A percentile compares a stretch with the other conserved stretches of the same genome.
These are phyloP conservation scores for Oscheius sp. DNA, from an alignment of 2,888 invertebrate genomes.

Conservation along the genomic window DNA sequence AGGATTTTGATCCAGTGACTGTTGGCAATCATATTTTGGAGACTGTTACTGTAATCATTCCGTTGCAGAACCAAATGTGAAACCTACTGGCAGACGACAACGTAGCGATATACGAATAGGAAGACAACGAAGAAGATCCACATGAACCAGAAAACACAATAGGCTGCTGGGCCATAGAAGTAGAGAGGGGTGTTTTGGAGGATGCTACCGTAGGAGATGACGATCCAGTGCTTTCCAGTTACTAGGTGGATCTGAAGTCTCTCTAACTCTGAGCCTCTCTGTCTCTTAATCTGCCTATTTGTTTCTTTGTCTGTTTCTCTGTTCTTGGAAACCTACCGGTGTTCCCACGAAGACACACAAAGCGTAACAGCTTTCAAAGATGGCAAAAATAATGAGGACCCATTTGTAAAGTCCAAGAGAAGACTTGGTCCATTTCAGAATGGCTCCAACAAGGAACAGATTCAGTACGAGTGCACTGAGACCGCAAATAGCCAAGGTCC, in stretches of 20 bases:
- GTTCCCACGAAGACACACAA: slow-evolving; percentile 2
- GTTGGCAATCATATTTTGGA: not conserved
- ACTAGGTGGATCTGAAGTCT: slow-evolving; percentile 10
- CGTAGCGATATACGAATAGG: slow-evolving; percentile 7
- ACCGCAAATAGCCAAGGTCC: not conserved
- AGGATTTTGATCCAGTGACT: not conserved
- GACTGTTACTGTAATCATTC: not conserved
- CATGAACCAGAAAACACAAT: not conserved
- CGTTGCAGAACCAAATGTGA: not conserved
- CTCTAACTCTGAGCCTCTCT: not conserved
- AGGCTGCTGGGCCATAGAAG: not conserved
- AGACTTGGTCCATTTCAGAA: not conserved
- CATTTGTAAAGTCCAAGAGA: slow-evolving; percentile 10
- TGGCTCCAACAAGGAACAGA: not conserved
- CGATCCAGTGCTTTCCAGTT: slow-evolving; percentile 3
- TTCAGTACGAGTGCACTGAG: not conserved
- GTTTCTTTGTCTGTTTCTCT: slow-evolving; percentile 1
- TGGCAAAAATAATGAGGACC: slow-evolving; percentile 1
- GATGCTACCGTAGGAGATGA: slow-evolving; percentile 3
- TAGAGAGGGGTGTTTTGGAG: not conserved
- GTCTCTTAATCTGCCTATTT: no score
- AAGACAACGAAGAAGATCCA: slow-evolving; percentile 15
- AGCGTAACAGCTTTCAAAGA: not conserved
- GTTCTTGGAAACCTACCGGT: not conserved
- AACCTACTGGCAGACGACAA: slow-evolving; percentile 14